A percentile compares a stretch with the other conserved stretches of the same genome.
phyloP scores from a whole-genome alignment of 2,797 vertebrate genomes.

The Mareca penelope region DNA sequence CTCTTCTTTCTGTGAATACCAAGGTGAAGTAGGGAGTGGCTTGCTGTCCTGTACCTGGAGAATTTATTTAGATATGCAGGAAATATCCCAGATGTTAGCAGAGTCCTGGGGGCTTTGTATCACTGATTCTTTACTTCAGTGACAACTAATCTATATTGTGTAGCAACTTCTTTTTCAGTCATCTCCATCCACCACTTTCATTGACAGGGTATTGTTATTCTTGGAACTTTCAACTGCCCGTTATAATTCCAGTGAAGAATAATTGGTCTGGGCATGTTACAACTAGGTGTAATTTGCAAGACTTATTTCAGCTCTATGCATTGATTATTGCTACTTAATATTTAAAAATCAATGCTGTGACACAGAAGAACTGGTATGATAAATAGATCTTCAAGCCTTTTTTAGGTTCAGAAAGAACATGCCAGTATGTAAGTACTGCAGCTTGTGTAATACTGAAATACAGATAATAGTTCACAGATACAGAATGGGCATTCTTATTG shows the following conservation, averaged over 20 bases:
- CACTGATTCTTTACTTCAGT: background rate
- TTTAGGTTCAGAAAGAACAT: background rate
- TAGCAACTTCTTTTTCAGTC: background rate
- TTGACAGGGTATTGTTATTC: background rate
- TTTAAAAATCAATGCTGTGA: background rate
- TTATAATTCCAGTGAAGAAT: background rate
- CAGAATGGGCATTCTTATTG: background rate
- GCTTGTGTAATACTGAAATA: background rate
- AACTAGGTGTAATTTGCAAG: background rate
- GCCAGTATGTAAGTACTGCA: background rate
- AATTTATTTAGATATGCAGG: background rate
- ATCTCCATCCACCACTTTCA: background rate
- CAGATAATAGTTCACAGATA: background rate
- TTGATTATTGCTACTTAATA: slow-evolving; percentile 1
- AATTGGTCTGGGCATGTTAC: background rate
- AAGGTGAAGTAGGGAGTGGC: background rate
- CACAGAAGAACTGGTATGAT: background rate
- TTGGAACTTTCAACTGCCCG: background rate
- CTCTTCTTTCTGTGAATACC: background rate
- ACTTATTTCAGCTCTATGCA: background rate
- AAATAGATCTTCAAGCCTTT: background rate
- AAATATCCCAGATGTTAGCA: background rate
- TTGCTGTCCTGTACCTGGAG: background rate
- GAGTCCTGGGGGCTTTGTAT: background rate
- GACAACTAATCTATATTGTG: background rate